A percentile compares a stretch with the other conserved stretches of the same genome.
Conservation (phyloP, 1,140 invertebrate genomes). For the Musca domestica region DNA sequence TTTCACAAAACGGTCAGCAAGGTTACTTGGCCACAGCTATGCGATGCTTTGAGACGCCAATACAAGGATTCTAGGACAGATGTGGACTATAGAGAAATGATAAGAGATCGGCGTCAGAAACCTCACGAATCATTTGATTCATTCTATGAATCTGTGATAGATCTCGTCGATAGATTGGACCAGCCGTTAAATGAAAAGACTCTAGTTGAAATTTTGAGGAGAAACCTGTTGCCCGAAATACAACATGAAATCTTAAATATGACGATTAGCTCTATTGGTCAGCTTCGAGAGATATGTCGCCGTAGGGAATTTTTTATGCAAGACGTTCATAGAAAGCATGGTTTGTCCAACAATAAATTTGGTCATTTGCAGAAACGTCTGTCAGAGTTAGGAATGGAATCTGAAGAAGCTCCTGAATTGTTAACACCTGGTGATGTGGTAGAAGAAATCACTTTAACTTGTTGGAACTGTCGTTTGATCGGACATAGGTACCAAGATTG, state of each 20-base stretch:
- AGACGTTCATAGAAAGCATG: too few relatives aligned
- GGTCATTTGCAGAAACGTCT: too few relatives aligned
- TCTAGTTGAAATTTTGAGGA: neutral
- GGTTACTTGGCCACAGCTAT: slow-evolving; percentile 4
- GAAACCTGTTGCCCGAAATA: slow-evolving; percentile 19
- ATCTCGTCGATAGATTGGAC: too few relatives aligned
- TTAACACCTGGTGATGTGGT: too few relatives aligned
- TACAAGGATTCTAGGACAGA: too few relatives aligned
- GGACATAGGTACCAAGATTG: too few relatives aligned
- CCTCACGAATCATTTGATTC: slow-evolving; percentile 3
- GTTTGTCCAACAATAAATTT: too few relatives aligned
- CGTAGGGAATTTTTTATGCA: neutral
- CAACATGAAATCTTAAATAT: slow-evolving; percentile 6
- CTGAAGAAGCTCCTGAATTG: too few relatives aligned
- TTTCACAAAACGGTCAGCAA: neutral
- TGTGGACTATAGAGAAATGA: too few relatives aligned
- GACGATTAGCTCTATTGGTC: too few relatives aligned
- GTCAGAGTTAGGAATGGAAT: neutral
- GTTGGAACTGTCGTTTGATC: too few relatives aligned
- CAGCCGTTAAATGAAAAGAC: too few relatives aligned
- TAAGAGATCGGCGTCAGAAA: neutral
- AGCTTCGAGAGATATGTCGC: neutral
- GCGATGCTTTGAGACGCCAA: neutral
- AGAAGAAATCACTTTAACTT: neutral
- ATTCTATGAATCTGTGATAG: neutral